phyloP scores from a whole-genome alignment of 2,113 vertebrate species.

The Chiloscyllium plagiosum region DNA sequence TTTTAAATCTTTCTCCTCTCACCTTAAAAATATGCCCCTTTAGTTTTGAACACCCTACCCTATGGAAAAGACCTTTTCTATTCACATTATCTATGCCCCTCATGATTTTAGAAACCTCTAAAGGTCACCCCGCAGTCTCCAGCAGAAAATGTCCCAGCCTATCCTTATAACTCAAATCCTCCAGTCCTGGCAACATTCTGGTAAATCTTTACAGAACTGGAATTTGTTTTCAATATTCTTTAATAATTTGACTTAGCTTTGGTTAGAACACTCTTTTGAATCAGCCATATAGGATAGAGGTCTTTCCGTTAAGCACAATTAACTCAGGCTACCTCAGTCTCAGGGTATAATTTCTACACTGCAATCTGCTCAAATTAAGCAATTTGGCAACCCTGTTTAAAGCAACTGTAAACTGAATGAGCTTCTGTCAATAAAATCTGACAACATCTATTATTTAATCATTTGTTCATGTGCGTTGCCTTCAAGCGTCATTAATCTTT shows the following conservation, averaged over 20 bases:
- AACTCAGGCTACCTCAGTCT: conserved; percentile 13
- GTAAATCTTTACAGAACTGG: too few relatives aligned
- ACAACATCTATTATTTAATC: conserved; percentile 75
- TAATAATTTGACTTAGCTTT: not conserved
- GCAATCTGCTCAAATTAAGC: conserved; percentile 6
- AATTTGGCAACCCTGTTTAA: conserved; percentile 16
- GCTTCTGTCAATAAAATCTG: conserved; percentile 57
- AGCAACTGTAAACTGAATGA: not conserved
- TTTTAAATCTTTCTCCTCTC: too few relatives aligned
- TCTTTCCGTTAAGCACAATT: not conserved
- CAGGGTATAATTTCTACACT: not conserved
- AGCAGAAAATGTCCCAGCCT: too few relatives aligned
- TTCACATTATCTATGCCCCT: too few relatives aligned
- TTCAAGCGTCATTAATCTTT: conserved; percentile 69
- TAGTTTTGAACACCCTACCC: too few relatives aligned
- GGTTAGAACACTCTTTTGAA: not conserved
- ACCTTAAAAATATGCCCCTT: too few relatives aligned
- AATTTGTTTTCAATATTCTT: not conserved
- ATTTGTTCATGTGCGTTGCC: conserved; percentile 71
- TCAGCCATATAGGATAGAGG: not conserved
- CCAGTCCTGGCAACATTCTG: too few relatives aligned
- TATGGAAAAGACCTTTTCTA: too few relatives aligned
- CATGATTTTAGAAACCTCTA: too few relatives aligned
- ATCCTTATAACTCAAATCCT: too few relatives aligned
- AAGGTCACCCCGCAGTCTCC: too few relatives aligned